Evolutionary conservation across 2,888 invertebrate genomes (phyloP), one percentile per base, ranked within the genome.

Genomic region (Arctia plantaginis): DNA sequence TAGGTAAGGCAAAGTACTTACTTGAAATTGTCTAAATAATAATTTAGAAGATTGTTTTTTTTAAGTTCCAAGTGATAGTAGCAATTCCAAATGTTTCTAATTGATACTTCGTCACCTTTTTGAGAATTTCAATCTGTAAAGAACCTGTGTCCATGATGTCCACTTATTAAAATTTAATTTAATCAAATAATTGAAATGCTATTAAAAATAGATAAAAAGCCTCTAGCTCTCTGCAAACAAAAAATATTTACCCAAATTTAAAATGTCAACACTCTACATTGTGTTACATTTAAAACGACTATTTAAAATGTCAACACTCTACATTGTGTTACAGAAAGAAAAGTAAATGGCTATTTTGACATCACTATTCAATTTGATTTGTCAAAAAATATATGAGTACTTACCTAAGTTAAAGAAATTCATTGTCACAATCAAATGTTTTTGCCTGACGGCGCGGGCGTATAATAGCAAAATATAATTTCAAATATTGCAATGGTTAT

Each of bases 291-390:
- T n/a, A n/a, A n/a, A 33, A 23, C 30, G 41, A 67, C 20, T 12
- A 67, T 47, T 47, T 23, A 47, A 20, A 47, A 67, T 47, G 67
- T 47, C 33, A 23, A 33, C 20, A 67, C 12, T 47, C 13, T 7
- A 67, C 12, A 47, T 47, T 30, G 30, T 67, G 41, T 44, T 13
- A 47, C 33, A 47, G 47, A 67, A 67, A 47, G 30, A 13, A 47
- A 67, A 67, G 23, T 30, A 20, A 67, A 47, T 67, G 30, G 47
- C 67, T 13, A 23, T 55, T 55, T 55, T 55, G 51, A n/a, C 51
- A 23, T 55, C n/a, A n/a, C 51, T 2, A 23, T 51, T 8, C 23
- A 51, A 51, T 51, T 51, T 51, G 51, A n/a, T 51, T 12, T 55
- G 51, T 55, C 51, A n/a, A n/a, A 55, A 55, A 51, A 51, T 10